These are phyloP conservation scores for Saccopteryx bilineata DNA, from an alignment of 2,113 vertebrate species.

Conservation along the genomic window DNA sequence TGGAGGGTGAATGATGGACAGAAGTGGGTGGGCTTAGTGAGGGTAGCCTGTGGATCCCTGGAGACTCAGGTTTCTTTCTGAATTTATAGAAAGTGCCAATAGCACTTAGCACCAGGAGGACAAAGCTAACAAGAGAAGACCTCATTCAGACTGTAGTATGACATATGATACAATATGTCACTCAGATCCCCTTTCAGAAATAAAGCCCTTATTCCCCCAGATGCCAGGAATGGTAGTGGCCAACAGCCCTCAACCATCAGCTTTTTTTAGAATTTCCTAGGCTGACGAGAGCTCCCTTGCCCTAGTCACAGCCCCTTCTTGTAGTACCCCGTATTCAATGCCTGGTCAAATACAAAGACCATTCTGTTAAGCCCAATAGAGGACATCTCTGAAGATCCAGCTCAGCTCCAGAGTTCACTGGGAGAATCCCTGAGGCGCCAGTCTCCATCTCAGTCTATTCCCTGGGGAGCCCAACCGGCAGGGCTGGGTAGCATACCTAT, in stretches of 20 bases:
- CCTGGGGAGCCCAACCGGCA: background rate
- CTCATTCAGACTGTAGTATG: background rate
- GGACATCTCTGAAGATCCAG: background rate
- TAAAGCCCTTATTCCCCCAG: background rate
- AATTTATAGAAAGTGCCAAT: background rate
- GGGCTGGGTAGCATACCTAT: background rate
- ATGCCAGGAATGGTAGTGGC: background rate
- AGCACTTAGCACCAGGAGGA: background rate
- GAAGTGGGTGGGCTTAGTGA: background rate
- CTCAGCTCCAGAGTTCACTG: background rate
- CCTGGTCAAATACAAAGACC: background rate
- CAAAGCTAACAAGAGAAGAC: background rate
- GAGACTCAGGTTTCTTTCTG: background rate
- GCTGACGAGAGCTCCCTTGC: background rate
- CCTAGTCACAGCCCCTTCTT: background rate
- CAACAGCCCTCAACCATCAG: background rate
- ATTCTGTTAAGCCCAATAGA: background rate
- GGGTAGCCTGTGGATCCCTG: background rate
- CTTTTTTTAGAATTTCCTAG: conserved; percentile 1
- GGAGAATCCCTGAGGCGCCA: background rate
- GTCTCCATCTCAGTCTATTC: background rate
- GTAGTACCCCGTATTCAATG: background rate
- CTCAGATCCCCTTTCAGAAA: background rate
- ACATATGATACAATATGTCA: background rate
- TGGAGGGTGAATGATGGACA: background rate